Evolutionary conservation across 23 tunicate genomes (phyloP).

Genomic region (Corella eumyota): DNA sequence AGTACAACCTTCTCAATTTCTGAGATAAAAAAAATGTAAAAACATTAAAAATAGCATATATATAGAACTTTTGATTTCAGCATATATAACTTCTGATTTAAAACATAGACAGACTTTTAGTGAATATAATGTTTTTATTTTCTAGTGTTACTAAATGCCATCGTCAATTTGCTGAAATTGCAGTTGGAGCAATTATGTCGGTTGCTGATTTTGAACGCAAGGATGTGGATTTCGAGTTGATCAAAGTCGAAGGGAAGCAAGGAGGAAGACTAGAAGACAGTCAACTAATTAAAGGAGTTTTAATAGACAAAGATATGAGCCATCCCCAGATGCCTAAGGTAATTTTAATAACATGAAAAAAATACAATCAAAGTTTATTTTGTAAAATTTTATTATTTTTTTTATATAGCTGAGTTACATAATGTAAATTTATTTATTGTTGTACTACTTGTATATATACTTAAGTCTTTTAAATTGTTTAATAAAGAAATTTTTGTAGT

Average conservation of each 20-base stretch:
- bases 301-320: conserved; percentile 99
- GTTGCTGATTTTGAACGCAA: conserved; percentile 96
- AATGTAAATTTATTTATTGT: neutral
- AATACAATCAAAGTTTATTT: no score
- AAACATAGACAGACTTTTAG: no score
- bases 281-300: conserved; percentile 91
- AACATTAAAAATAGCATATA: no score
- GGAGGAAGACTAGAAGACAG: conserved; percentile 97
- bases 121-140: neutral
- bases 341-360: no score
- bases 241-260: conserved; percentile 93
- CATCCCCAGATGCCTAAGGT: conserved; percentile 99
- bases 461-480: neutral
- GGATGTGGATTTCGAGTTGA: conserved; percentile 97
- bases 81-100: no score
- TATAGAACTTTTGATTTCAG: no score
- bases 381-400: neutral
- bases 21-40: no score
- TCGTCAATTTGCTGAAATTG: conserved; percentile 96
- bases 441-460: neutral
- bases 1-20: no score
- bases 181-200: conserved; percentile 93
- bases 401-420: neutral
- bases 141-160: conserved; percentile 92
- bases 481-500: neutral